These are phyloP conservation scores for Vidua macroura DNA, from an alignment of 2,113 vertebrate species.

Conservation along the genomic window DNA sequence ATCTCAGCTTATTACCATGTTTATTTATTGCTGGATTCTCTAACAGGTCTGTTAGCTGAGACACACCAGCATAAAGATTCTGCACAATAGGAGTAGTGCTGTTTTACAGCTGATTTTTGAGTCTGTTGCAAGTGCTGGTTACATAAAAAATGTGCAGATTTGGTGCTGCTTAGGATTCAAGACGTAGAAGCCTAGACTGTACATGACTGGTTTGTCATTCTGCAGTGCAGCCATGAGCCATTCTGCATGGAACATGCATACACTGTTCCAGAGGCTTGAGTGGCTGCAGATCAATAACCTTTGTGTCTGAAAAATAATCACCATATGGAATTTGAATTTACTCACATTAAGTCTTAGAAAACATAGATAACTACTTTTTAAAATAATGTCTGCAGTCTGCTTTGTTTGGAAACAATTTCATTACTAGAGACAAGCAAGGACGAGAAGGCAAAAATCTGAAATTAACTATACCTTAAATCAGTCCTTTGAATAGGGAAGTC, in stretches of 20 bases:
- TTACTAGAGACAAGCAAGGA: neutral
- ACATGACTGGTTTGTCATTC: neutral
- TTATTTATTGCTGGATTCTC: conserved; percentile 33
- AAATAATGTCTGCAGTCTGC: neutral
- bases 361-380: neutral
- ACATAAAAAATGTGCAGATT: neutral
- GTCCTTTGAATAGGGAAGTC: neutral
- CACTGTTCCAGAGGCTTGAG: neutral
- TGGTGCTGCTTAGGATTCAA: neutral
- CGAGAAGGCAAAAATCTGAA: neutral
- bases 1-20: neutral
- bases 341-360: neutral
- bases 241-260: too few relatives aligned
- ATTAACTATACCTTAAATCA: neutral
- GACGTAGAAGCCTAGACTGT: neutral
- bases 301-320: neutral
- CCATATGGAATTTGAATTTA: neutral
- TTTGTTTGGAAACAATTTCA: neutral
- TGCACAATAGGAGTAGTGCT: neutral
- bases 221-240: neutral
- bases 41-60: neutral
- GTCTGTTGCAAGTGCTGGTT: neutral
- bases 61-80: neutral
- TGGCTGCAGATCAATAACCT: neutral
- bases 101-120: neutral